Percentiles rank a stretch among this genome's conserved stretches.
Conservation (phyloP, 2,797 vertebrate genomes). For the Aythya fuligula region DNA sequence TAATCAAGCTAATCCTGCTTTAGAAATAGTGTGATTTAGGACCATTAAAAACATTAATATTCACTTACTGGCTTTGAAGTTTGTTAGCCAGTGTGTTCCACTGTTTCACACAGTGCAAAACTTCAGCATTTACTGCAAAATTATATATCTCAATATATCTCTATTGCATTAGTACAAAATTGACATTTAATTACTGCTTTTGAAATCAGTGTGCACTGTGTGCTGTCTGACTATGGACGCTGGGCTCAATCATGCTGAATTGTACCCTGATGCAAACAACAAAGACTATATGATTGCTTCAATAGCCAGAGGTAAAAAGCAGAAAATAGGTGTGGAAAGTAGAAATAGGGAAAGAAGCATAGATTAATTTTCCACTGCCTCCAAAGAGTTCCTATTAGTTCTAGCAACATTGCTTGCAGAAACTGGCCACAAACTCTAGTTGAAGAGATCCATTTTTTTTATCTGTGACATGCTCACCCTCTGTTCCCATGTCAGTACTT, state of each 20-base stretch:
- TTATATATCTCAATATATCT: not conserved
- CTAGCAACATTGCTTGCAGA: not conserved
- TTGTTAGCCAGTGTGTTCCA: not conserved
- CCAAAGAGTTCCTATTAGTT: not conserved
- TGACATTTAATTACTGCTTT: conserved; percentile 13
- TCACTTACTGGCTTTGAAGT: not conserved
- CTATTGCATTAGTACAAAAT: not conserved
- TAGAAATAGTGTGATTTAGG: conserved; percentile 8
- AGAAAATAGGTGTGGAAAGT: not conserved
- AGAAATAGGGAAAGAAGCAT: not conserved
- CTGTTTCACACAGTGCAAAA: not conserved
- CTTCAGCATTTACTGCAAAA: not conserved
- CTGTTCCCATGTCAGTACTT: not conserved
- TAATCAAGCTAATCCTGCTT: conserved; percentile 12
- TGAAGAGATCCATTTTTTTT: not conserved
- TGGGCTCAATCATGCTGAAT: not conserved
- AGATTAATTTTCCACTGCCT: not conserved
- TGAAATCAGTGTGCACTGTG: not conserved
- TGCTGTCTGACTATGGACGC: not conserved
- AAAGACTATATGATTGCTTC: not conserved
- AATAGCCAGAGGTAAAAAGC: not conserved
- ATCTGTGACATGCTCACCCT: rapidly evolving
- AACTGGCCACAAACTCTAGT: not conserved
- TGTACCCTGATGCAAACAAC: not conserved
- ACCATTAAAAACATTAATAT: conserved; percentile 12